Percentiles rank a stretch among this genome's conserved stretches.
Evolutionary conservation across 2,113 vertebrate species (phyloP).

Genomic region (Silurus glanis): DNA sequence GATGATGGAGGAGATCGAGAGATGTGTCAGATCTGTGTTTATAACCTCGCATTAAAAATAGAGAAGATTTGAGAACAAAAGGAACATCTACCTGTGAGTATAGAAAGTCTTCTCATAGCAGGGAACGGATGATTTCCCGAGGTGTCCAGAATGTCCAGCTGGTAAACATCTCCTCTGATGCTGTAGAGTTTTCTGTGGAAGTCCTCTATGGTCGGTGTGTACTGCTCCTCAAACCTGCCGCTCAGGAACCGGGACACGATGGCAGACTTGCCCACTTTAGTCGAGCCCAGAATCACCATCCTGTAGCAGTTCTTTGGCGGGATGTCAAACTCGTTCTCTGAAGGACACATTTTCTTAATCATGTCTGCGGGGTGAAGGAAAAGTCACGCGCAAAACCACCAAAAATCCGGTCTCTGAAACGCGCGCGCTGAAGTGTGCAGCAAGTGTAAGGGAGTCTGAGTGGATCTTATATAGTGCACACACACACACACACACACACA

Average conservation of each 20-base stretch:
- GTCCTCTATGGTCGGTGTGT: slow-evolving; percentile 98
- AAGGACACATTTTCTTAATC: slow-evolving; percentile 95
- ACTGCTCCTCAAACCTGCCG: slow-evolving; percentile 92
- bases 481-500: too few relatives aligned
- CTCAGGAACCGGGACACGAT: slow-evolving; percentile 95
- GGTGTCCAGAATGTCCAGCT: slow-evolving; percentile 94
- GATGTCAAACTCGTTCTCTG: slow-evolving; percentile 87
- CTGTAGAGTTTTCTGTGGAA: slow-evolving; percentile 99
- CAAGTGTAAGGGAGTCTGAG: too few relatives aligned
- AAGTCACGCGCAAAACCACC: too few relatives aligned
- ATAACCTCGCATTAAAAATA: too few relatives aligned
- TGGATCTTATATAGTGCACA: too few relatives aligned
- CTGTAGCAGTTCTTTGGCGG: slow-evolving; percentile 95
- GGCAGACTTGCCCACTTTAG: slow-evolving; percentile 96
- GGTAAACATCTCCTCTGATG: slow-evolving; percentile 94
- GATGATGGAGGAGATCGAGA: neutral
- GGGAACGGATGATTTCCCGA: slow-evolving; percentile 97
- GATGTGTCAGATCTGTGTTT: too few relatives aligned
- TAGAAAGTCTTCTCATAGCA: slow-evolving; percentile 94
- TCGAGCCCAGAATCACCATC: slow-evolving; percentile 97
- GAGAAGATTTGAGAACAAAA: neutral
- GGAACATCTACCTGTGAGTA: slow-evolving; percentile 87
- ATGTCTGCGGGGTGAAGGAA: slow-evolving; percentile 62
- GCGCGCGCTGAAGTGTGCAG: too few relatives aligned
- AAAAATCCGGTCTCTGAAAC: neutral